Percentiles rank a stretch among this genome's conserved stretches.
phyloP scores from a whole-genome alignment of 2,797 vertebrate species.

The Varecia variegata region DNA sequence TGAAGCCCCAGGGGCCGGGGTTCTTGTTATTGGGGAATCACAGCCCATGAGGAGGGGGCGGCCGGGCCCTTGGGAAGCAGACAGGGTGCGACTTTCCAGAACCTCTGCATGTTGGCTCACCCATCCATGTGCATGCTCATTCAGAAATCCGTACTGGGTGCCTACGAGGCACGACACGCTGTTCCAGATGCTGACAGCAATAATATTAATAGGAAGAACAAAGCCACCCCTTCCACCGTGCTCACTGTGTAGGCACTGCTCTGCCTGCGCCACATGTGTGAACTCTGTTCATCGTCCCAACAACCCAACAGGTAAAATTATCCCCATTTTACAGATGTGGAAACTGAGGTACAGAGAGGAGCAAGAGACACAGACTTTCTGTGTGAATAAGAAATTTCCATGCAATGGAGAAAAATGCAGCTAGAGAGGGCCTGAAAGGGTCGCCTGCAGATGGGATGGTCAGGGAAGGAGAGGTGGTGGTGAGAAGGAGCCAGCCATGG shows the following conservation, averaged over 20 bases:
- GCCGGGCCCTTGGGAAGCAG: neutral
- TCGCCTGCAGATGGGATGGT: rapidly evolving
- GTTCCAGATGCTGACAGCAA: neutral
- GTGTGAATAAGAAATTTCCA: neutral
- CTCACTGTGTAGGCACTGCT: neutral
- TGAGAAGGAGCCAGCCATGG: too few species aligned
- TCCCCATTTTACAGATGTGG: neutral
- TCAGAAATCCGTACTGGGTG: neutral
- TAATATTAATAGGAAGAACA: neutral
- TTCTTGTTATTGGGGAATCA: conserved; percentile 29
- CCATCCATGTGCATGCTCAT: neutral
- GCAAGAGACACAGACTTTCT: neutral
- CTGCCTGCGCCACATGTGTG: rapidly evolving
- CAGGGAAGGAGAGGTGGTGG: neutral
- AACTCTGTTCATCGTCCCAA: neutral
- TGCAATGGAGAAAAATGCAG: neutral
- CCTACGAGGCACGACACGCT: rapidly evolving
- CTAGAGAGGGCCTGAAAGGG: neutral
- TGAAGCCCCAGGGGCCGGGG: neutral
- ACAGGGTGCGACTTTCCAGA: neutral
- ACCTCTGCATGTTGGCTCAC: neutral
- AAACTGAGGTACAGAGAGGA: neutral
- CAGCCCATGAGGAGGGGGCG: neutral
- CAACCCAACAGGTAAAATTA: neutral
- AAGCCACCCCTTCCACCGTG: neutral